Conservation (phyloP, 2,113 vertebrate genomes). For the Casuarius casuarius region DNA sequence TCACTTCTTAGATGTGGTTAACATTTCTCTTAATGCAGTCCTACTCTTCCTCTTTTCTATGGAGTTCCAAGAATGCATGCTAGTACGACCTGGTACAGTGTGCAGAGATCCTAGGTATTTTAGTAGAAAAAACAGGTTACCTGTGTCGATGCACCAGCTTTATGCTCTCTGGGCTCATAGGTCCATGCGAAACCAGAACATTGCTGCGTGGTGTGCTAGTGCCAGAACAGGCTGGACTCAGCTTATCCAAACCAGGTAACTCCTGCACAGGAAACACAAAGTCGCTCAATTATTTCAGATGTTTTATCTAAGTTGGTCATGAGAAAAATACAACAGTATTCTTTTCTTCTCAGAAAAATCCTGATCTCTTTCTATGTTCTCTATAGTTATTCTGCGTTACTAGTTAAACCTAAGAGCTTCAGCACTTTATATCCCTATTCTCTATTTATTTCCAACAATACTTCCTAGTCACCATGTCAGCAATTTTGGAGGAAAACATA, state of each 20-base stretch:
- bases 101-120: neutral
- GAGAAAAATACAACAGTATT: neutral
- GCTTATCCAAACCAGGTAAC: conserved; percentile 88
- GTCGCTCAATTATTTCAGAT: neutral
- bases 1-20: neutral
- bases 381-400: neutral
- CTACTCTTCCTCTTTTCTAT: neutral
- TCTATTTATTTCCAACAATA: neutral
- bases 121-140: conserved; percentile 50
- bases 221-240: conserved; percentile 86
- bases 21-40: neutral
- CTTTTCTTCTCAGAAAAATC: neutral
- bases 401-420: neutral
- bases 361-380: neutral
- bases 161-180: conserved; percentile 91
- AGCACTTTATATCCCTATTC: neutral
- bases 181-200: conserved; percentile 85
- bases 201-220: conserved; percentile 87
- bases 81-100: neutral
- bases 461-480: neutral
- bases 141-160: conserved; percentile 92
- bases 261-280: conserved; percentile 81
- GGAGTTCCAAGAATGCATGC: neutral
- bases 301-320: neutral
- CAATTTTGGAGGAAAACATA: neutral